Evolutionary conservation across 2,113 vertebrate species (phyloP).

Genomic region (Mastomys coucha): DNA sequence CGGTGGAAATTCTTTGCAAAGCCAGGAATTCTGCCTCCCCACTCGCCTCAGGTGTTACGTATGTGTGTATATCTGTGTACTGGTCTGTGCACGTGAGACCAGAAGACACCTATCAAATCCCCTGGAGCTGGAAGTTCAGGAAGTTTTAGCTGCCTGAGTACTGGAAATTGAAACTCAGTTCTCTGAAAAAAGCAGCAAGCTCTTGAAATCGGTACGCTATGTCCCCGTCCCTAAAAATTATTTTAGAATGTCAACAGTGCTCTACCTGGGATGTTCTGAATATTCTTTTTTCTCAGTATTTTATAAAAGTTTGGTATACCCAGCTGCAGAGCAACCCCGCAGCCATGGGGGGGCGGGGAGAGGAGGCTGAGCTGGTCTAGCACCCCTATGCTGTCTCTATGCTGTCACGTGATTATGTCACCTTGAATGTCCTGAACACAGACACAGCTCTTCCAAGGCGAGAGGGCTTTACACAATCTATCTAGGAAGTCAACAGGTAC

Average conservation of each 20-base stretch:
- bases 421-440: background rate
- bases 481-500: background rate
- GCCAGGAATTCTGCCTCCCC: background rate
- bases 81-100: background rate
- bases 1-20: background rate
- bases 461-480: background rate
- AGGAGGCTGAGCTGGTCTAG: background rate
- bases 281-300: background rate
- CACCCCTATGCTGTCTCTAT: background rate
- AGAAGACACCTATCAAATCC: background rate
- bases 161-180: background rate
- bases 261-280: constrained; percentile 1
- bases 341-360: too few relatives aligned
- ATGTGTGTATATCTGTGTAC: background rate
- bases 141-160: background rate
- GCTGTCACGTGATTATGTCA: background rate
- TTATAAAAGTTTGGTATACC: background rate
- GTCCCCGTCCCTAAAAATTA: background rate
- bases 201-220: background rate
- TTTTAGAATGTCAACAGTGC: constrained; percentile 14
- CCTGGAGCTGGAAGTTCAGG: background rate
- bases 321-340: too few relatives aligned
- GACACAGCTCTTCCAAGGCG: background rate
- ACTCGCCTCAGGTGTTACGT: background rate
- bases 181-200: background rate